Conservation (phyloP, 2,113 vertebrate species). For the Sturnus vulgaris region DNA sequence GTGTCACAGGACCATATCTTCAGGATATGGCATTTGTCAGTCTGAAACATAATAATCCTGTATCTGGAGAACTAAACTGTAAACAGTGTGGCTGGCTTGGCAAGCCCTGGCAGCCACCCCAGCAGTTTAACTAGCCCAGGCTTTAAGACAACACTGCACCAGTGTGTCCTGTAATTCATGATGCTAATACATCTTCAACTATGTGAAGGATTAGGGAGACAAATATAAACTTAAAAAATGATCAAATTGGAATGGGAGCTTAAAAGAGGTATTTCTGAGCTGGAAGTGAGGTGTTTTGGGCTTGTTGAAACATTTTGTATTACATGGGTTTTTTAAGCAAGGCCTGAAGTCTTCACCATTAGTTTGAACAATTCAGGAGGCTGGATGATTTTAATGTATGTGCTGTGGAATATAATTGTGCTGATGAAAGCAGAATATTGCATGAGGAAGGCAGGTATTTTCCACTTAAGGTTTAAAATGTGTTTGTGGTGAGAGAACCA, state of each 20-base stretch:
- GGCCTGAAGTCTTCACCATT: background rate
- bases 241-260: background rate
- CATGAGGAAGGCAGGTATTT: background rate
- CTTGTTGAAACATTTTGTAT: background rate
- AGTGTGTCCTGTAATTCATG: background rate
- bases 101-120: background rate
- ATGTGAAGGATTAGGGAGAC: background rate
- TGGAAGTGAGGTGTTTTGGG: background rate
- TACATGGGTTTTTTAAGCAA: background rate
- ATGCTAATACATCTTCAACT: background rate
- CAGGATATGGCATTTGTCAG: constrained; percentile 26
- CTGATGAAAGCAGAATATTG: background rate
- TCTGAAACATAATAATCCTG: background rate
- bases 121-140: background rate
- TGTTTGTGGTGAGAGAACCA: background rate
- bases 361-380: background rate
- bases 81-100: constrained; percentile 16
- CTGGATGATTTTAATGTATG: background rate
- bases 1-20: constrained; percentile 2
- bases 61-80: background rate
- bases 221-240: background rate
- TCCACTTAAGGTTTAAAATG: background rate
- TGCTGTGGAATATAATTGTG: background rate
- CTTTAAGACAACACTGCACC: background rate
- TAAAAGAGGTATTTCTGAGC: background rate